Percentiles rank a stretch among this genome's conserved stretches.
phyloP scores from a whole-genome alignment of 2,113 vertebrate species.

The Eidolon helvum region DNA sequence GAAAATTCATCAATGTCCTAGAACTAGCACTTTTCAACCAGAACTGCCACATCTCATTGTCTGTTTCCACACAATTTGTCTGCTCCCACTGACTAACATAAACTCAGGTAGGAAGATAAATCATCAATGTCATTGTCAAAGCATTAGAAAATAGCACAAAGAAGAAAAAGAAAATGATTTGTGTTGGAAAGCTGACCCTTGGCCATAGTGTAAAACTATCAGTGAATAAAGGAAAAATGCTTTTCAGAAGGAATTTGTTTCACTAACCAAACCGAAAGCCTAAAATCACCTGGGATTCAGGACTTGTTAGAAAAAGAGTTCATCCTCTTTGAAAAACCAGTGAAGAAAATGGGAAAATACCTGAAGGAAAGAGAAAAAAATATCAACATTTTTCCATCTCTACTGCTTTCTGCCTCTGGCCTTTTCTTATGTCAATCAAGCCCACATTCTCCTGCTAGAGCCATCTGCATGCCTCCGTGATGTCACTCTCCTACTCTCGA shows the following conservation, averaged over 20 bases:
- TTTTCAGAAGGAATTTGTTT: conserved; percentile 1
- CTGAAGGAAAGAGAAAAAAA: background rate
- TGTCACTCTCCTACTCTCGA: background rate
- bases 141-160: background rate
- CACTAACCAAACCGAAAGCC: background rate
- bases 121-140: background rate
- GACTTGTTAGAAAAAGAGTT: background rate
- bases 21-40: background rate
- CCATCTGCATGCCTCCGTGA: fast-evolving
- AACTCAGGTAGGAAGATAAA: background rate
- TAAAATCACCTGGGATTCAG: background rate
- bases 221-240: background rate
- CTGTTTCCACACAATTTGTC: background rate
- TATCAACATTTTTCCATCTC: background rate
- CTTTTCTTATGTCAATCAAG: background rate
- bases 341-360: background rate
- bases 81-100: background rate
- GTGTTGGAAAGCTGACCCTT: background rate
- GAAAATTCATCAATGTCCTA: background rate
- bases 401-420: background rate
- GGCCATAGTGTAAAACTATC: background rate
- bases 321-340: background rate
- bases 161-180: background rate
- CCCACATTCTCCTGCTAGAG: background rate
- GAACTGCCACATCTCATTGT: background rate